Base-by-base conservation (phyloP, 2,113 vertebrate genomes). In the Ailuropoda melanoleuca region DNA sequence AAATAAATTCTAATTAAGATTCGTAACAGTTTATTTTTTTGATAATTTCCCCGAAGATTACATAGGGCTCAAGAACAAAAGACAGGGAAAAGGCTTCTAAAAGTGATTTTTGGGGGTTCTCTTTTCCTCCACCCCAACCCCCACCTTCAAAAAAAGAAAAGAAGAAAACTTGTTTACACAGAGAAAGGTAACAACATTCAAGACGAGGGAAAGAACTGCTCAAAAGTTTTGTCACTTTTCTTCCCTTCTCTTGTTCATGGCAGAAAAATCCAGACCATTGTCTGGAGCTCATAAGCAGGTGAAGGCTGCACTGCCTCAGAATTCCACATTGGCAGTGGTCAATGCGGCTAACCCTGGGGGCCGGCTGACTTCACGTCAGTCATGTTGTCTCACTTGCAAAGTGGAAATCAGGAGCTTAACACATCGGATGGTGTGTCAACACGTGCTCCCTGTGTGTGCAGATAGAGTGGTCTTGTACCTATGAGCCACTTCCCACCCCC, bases 371-470 rank as follows among this genome's bases (percentile, higher is more conserved):
- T 26, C 31, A 37, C 5, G 3, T 58, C 21, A 24, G 3, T 58
- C 21, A 24, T 4, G 13, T 26, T 43, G 15, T 26, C 31, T 82
- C 34, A 46, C 11, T 75, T 78, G n/a, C 1, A 6, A 62, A n/a
- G 17, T 37, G 31, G 56, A 68, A 68, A n/a, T 85, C 12, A 72
- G 6, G 56, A 29, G 37, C 11, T 85, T 34, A 46, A 70, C 2
- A 12, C 10, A 24, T 8, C 29, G 34, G 74, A 1, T 62, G 29
- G 26, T 56, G 1, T 26, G 9, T 60, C 58, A 46, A 56, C 8
- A 39, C 10, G 53, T 6, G 23, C 56, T 29, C 15, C 46, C 11
- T 2, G 0, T 31, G 1, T 17, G 1, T 4, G 0, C 5, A 68
- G 3, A 7, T 14, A 60, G 15, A 37, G 31, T 1, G 11, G 19